Base-by-base conservation (phyloP, 2,113 vertebrate species). In the Heloderma charlesbogerti region DNA sequence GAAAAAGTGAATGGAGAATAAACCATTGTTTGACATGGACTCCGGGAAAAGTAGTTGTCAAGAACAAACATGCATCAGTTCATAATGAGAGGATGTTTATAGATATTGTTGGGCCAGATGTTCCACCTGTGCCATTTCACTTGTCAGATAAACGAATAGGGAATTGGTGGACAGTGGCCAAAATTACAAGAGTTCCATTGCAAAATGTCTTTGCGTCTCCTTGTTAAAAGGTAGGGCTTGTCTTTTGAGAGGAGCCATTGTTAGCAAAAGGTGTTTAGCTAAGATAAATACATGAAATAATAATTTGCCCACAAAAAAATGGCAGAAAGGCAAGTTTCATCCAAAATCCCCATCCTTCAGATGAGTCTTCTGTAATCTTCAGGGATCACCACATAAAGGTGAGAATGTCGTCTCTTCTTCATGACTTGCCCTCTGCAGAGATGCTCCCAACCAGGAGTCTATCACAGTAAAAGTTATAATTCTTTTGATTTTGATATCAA, bases 401-500 rank as follows among this genome's bases (percentile, higher is more conserved):
- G 0, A 90, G 78, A 83, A 27, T 87, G 60, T 0, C 0, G 0
- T 67, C 86, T 88, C 0, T 91, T 84, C 43, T 67, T 90, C 15
- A 66, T 78, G 34, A 27, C 0, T 12, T 40, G 48, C 1, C 69
- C 0, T 94, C 90, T 48, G 54, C 12, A 0, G 16, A 89, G n/a
- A 1, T 25, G 25, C 18, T 84, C 77, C 40, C 29, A 0, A 31
- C 60, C 86, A 48, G 25, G n/a, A 63, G 10, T 20, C 57, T 71
- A 89, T 57, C 69, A 54, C 77, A 31, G 63, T 69, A 67, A 54
- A 45, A 45, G 20, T 74, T 51, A 72, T 79, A 37, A 85, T 75
- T 92, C 18, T 82, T 92, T 85, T 88, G 63, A 43, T 86, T 94
- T 94, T 66, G 34, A 45, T n/a, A 2, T 83, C 34, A 72, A 57